Conservation (phyloP, 1,140 invertebrate genomes). For the Aleiodes sp. region DNA sequence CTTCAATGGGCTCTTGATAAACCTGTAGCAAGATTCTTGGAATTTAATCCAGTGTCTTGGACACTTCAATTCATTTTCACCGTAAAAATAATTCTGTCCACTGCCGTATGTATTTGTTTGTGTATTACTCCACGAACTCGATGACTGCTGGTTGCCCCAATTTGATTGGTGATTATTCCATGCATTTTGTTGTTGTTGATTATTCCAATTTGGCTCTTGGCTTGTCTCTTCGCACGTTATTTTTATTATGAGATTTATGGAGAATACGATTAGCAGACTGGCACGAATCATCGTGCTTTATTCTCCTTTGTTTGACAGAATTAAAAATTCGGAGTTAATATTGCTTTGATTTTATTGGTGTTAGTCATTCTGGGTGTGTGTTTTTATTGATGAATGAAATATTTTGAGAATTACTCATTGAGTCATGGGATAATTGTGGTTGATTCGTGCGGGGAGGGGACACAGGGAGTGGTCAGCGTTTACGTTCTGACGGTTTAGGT, state of each 20-base stretch:
- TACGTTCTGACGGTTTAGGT: background rate
- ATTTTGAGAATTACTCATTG: constrained; percentile 24
- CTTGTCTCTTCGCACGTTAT: background rate
- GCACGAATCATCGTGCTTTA: background rate
- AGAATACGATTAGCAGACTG: background rate
- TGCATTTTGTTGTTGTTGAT: background rate
- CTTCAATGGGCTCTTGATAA: constrained; percentile 84
- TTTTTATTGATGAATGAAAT: constrained; percentile 11
- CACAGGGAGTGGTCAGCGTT: constrained; percentile 30
- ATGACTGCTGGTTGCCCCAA: background rate
- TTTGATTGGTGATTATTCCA: background rate
- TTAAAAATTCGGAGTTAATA: background rate
- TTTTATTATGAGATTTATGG: background rate
- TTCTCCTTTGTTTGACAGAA: background rate
- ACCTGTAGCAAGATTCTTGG: constrained; percentile 84
- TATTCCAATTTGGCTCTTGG: background rate
- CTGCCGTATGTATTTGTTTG: background rate
- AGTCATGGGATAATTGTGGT: constrained; percentile 10
- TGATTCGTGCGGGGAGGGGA: constrained; percentile 19
- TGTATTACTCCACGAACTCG: background rate
- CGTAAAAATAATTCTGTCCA: constrained; percentile 48
- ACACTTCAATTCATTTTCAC: constrained; percentile 68
- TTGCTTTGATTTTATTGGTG: background rate
- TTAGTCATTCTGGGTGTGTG: background rate
- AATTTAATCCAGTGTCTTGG: constrained; percentile 84